phyloP scores from a whole-genome alignment of 2,888 invertebrate species.

The Mythimna ferrago region DNA sequence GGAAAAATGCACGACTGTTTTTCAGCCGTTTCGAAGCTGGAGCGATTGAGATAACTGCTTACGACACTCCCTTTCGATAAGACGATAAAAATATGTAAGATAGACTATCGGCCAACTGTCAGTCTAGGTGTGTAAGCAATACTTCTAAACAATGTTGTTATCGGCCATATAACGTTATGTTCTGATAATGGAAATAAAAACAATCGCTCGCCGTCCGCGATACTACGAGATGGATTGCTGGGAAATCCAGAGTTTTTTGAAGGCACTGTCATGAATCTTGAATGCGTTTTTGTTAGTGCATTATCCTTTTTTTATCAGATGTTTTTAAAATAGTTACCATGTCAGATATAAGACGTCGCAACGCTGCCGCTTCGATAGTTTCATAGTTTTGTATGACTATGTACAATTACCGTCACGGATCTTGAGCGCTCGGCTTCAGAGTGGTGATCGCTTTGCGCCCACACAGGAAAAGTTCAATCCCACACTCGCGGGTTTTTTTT shows the following conservation, averaged over 20 bases:
- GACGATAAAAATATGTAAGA: slow-evolving; percentile 25
- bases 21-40: slow-evolving; percentile 3
- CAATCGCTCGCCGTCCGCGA: not conserved
- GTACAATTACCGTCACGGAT: no score
- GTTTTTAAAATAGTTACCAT: no score
- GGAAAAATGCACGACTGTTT: not conserved
- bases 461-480: no score
- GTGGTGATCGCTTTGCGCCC: no score
- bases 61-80: slow-evolving; percentile 19
- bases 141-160: slow-evolving; percentile 45
- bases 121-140: slow-evolving; percentile 27
- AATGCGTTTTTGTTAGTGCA: not conserved
- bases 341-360: no score
- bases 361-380: no score
- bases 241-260: slow-evolving; percentile 22
- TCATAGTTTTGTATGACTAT: no score
- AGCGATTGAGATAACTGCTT: slow-evolving; percentile 18
- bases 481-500: no score
- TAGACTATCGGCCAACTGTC: slow-evolving; percentile 65
- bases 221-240: slow-evolving; percentile 28
- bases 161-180: slow-evolving; percentile 36
- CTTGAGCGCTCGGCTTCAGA: no score
- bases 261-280: slow-evolving; percentile 5
- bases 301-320: not conserved
- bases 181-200: slow-evolving; percentile 20